Percentiles rank a stretch among this genome's conserved stretches.
Conservation (phyloP, 2,113 vertebrate genomes). For the Sula dactylatra region DNA sequence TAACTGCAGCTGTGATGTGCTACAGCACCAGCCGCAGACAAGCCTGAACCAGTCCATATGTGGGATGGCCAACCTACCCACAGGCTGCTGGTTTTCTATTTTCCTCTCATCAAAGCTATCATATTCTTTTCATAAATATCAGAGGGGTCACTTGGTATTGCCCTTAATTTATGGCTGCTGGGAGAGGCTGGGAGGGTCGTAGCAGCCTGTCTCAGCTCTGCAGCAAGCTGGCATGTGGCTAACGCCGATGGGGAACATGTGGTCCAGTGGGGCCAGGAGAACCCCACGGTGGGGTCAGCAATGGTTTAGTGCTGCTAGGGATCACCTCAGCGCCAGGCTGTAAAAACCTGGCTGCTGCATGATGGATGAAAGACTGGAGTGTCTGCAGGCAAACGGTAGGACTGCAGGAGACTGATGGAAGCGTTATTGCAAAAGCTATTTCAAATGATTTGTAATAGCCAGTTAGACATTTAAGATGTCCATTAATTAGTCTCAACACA, state of each 20-base stretch:
- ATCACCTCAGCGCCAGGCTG: rapidly evolving
- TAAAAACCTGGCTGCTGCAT: neutral
- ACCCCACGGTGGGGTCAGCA: rapidly evolving
- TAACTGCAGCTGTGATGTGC: neutral
- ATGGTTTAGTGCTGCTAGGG: neutral
- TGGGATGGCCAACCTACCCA: neutral
- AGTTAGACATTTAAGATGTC: neutral
- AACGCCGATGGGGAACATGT: rapidly evolving
- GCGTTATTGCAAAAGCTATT: neutral
- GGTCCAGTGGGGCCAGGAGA: neutral
- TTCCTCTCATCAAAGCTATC: neutral
- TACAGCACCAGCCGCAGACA: rapidly evolving
- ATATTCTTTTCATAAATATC: neutral
- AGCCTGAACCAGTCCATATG: neutral
- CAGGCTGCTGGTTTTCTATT: neutral
- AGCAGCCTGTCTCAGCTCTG: neutral
- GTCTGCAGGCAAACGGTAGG: neutral
- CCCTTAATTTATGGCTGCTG: neutral
- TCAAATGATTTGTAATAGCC: constrained; percentile 12
- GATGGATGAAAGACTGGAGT: neutral
- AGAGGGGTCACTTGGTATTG: neutral
- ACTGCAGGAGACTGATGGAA: neutral
- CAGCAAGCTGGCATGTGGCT: rapidly evolving
- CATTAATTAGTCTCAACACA: neutral
- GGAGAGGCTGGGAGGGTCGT: neutral